Evolutionary conservation across 2,888 invertebrate genomes (phyloP), one percentile per base, ranked within the genome.

Genomic region (Drosophila fulvimacula): DNA sequence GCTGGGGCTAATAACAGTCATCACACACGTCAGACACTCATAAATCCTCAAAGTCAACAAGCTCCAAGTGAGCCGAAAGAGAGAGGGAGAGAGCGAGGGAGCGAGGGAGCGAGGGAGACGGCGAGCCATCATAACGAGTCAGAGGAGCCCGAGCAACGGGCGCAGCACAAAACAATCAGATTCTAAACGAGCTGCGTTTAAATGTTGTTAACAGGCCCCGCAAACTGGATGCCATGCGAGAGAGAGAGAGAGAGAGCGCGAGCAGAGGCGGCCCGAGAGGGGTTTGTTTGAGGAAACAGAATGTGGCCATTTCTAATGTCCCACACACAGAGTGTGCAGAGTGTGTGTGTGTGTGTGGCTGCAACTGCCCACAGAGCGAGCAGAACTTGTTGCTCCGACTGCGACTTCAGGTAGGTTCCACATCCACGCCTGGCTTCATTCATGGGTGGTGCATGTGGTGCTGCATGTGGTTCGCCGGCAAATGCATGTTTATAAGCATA

Each of bases 1-100:
- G 73, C 68, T 66, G 74, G 68, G 79, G 81, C 88, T 90, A 90
- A 90, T 90, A 90, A 90, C 90, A 88, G 90, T 89, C 90, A 90
- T 90, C 90, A 84, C 81, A 88, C 88, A 81, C 82, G 81, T 82
- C 86, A 84, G 84, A 89, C 81, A 85, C 86, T 82, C 89, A 90
- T 90, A 90, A 90, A 90, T 90, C 88, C 87, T 89, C 81, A 82
- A 78, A 76, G 79, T 79, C 82, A 90, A 84, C 83, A 82, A 87
- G 76, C 63, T 58, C 52, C 52, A 36, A 34, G 32, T 15, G 51
- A 49, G 51, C 19, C 1, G 10, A 7, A 11, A 24, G 5, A 19
- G 5, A 6, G 7, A 21, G 15, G 15, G 10, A n/a, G 34, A n/a
- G 21, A 15, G 24, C 5, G 10, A 2, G 36, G 10, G 21, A 13